Conservation (phyloP, 2,888 invertebrate genomes). For the Andrena chrysosceles region DNA sequence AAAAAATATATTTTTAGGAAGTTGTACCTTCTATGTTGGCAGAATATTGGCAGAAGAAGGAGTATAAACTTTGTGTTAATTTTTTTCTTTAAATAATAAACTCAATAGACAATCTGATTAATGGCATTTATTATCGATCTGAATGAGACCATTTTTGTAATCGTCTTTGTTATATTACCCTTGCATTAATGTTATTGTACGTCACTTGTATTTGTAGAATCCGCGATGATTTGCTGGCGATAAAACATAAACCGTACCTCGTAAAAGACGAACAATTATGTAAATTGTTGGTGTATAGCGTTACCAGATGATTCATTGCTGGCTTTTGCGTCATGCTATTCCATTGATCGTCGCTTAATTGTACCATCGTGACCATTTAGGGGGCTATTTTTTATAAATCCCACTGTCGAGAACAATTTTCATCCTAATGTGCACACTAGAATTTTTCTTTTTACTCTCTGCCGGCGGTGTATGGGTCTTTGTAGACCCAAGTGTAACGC, state of each 20-base stretch:
- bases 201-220: conserved; percentile 6
- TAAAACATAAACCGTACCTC: background rate
- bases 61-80: no score
- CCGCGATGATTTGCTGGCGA: conserved; percentile 8
- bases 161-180: background rate
- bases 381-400: background rate
- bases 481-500: no score
- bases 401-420: background rate
- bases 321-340: background rate
- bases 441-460: background rate
- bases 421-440: background rate
- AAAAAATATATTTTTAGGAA: no score
- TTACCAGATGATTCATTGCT: conserved; percentile 14
- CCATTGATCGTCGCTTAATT: background rate
- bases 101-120: no score
- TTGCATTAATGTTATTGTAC: conserved; percentile 1
- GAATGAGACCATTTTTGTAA: background rate
- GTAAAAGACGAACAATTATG: conserved; percentile 20
- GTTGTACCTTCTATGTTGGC: no score
- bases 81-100: no score
- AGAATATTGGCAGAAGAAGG: no score
- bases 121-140: no score
- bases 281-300: conserved; percentile 1
- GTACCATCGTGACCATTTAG: background rate
- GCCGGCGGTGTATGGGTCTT: no score